Evolutionary conservation across 1,140 invertebrate genomes (phyloP), one percentile per base, ranked within the genome.

Genomic region (Zaprionus lachaisei): DNA sequence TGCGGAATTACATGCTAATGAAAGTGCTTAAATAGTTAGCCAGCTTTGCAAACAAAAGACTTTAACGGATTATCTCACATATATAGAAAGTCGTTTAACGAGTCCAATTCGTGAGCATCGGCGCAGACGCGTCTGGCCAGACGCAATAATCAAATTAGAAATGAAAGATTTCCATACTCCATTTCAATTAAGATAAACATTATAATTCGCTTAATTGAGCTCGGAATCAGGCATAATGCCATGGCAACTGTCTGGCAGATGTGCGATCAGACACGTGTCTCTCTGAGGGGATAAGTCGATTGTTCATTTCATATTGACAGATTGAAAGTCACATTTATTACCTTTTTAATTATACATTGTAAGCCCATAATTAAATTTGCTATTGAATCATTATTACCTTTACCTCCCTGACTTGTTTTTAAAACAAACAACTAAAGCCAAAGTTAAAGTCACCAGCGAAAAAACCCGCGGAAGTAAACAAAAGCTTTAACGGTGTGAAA

Each of bases 381-480:
- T 44, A 77, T 81, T 81, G 78, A 64, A 34, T 44, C 56, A 56
- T 74, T 67, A 70, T 66, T 20, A 20, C 20, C 20, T 20, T 55
- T 62, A 26, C n/a, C 6, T n/a, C 51, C 17, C 28, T 54, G 26
- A 62, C n/a, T 47, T 26, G 17, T 44, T 17, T 26, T 12, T 26
- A 17, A 66, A 49, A 69, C 41, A 57, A 60, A 49, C 20, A 44
- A 38, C 26, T 14, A 66, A 55, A 47, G 26, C n/a, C 56, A 62
- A 56, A 72, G 55, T 37, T 49, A 41, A 41, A 61, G 34, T 24
- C 34, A 24, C 38, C 22, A 44, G 9, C 38, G 15, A 44, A 49
- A 80, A 87, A 81, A 66, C 71, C 76, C 65, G 79, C 83, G 83
- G 83, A 86, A 86, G 83, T 86, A 31, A 77, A 74, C 31, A 47